phyloP scores from a whole-genome alignment of 2,113 vertebrate species.

The Scytalopus superciliaris region DNA sequence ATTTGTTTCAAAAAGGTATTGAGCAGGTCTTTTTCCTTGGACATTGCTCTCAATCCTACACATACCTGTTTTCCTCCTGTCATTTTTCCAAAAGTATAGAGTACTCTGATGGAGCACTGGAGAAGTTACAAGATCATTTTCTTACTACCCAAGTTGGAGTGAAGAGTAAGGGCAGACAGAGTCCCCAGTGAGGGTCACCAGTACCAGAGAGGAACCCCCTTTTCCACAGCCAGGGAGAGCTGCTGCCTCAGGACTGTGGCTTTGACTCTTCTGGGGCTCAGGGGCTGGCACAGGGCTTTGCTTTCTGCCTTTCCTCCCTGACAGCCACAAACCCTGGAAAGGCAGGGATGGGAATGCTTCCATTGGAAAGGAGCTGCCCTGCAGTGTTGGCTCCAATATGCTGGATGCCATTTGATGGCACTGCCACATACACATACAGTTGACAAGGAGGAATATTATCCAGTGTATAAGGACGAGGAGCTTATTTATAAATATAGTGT shows the following conservation, averaged over 20 bases:
- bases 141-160: neutral
- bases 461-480: neutral
- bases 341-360: neutral
- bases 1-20: neutral
- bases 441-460: neutral
- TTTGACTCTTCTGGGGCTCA: neutral
- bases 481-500: neutral
- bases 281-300: neutral
- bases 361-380: neutral
- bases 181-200: neutral
- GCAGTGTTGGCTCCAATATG: neutral
- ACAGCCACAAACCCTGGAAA: neutral
- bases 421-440: fast-evolving
- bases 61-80: neutral
- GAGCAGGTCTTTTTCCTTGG: neutral
- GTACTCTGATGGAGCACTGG: neutral
- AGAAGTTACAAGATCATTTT: neutral
- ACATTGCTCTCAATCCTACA: neutral
- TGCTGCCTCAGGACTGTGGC: neutral
- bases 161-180: neutral
- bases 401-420: neutral
- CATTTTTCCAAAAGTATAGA: neutral
- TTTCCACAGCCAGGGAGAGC: neutral
- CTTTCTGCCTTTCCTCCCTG: neutral
- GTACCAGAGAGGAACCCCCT: neutral